Conservation (phyloP, 2,888 invertebrate species). For the Dicycla oo region DNA sequence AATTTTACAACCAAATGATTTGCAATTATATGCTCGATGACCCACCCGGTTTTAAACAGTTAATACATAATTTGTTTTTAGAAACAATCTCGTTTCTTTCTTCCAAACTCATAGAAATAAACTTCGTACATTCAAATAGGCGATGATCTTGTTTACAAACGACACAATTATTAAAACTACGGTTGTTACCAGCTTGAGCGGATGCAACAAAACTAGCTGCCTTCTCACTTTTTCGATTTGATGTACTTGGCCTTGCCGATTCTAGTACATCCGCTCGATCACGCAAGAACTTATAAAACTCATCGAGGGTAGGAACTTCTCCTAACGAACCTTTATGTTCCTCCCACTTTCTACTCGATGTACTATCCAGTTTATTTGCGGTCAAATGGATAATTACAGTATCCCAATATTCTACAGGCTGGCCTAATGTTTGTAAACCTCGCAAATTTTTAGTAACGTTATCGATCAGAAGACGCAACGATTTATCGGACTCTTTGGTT, state of each 20-base stretch:
- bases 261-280: slow-evolving; percentile 13
- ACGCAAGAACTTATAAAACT: slow-evolving; percentile 23
- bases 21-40: slow-evolving; percentile 17
- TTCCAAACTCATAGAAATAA: slow-evolving; percentile 21
- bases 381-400: slow-evolving; percentile 12
- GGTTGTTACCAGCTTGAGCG: too few relatives aligned
- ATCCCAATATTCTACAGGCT: slow-evolving; percentile 14
- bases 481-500: background rate
- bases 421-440: slow-evolving; percentile 6
- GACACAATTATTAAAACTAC: too few relatives aligned
- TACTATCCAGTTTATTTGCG: too few relatives aligned
- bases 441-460: slow-evolving; percentile 14
- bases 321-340: background rate
- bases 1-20: slow-evolving; percentile 20
- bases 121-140: background rate
- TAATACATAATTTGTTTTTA: background rate
- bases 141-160: too few relatives aligned
- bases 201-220: too few relatives aligned
- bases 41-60: slow-evolving; percentile 16
- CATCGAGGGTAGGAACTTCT: slow-evolving; percentile 18
- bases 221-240: too few relatives aligned
- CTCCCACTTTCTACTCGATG: too few relatives aligned
- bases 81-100: slow-evolving; percentile 22
- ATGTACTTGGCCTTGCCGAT: too few relatives aligned
- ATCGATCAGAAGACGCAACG: slow-evolving; percentile 3